These are phyloP conservation scores for Temnopleurus reevesii DNA, from an alignment of 53 echinoderm and acorn worm genomes.

Conservation along the genomic window DNA sequence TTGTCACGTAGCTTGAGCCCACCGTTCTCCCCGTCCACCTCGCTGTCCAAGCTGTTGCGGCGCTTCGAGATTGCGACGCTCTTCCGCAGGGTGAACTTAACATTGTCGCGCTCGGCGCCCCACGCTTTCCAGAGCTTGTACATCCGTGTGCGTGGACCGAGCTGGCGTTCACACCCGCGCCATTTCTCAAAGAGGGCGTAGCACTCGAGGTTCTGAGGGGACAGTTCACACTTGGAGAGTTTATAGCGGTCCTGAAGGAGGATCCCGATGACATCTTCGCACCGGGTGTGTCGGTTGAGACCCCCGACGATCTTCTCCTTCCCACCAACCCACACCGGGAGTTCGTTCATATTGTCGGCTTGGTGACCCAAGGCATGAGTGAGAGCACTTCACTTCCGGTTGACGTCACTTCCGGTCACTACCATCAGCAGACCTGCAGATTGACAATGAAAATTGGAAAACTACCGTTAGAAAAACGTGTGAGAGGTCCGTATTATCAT, in stretches of 20 bases:
- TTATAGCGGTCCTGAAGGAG: slow-evolving; percentile 72
- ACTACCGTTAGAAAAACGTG: too few relatives aligned
- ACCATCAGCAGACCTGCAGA: slow-evolving; percentile 5
- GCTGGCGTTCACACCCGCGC: slow-evolving; percentile 89
- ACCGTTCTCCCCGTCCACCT: slow-evolving; percentile 34
- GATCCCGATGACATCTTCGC: slow-evolving; percentile 76
- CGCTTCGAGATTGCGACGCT: slow-evolving; percentile 60
- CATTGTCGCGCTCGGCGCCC: slow-evolving; percentile 86
- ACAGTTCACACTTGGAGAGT: slow-evolving; percentile 62
- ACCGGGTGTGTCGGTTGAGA: slow-evolving; percentile 80
- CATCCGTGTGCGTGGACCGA: slow-evolving; percentile 79
- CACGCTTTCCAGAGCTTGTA: slow-evolving; percentile 97
- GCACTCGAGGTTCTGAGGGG: slow-evolving; percentile 60
- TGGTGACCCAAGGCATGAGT: neutral
- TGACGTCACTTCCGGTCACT: neutral
- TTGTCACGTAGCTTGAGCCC: slow-evolving; percentile 44
- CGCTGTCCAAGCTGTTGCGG: slow-evolving; percentile 40
- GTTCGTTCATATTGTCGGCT: slow-evolving; percentile 73
- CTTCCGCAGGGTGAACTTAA: slow-evolving; percentile 84
- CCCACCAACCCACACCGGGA: slow-evolving; percentile 91
- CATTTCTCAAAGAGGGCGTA: slow-evolving; percentile 93
- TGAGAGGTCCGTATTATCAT: too few relatives aligned
- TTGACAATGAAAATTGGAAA: neutral
- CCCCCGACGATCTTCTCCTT: slow-evolving; percentile 83
- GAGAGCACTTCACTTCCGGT: neutral